A percentile compares a stretch with the other conserved stretches of the same genome.
phyloP scores from a whole-genome alignment of 2,113 vertebrate genomes.

The Corythornis vintsioides region DNA sequence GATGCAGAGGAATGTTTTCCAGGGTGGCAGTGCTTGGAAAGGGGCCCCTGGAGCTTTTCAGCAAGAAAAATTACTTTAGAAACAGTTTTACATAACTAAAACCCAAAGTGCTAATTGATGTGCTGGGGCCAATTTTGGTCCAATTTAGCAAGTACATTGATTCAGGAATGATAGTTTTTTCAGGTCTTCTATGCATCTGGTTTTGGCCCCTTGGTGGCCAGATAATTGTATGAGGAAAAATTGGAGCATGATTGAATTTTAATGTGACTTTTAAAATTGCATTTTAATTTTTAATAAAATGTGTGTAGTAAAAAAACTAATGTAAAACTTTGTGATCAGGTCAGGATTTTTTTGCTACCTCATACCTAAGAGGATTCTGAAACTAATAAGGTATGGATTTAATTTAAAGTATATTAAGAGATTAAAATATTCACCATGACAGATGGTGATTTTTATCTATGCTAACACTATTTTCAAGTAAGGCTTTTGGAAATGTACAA shows the following conservation, averaged over 20 bases:
- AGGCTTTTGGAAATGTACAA: not conserved
- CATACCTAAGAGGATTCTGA: not conserved
- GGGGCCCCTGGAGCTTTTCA: not conserved
- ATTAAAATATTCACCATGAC: not conserved
- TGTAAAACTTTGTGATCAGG: slow-evolving; percentile 21
- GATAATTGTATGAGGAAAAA: slow-evolving; percentile 27
- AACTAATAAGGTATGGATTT: not conserved
- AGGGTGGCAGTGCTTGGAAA: not conserved
- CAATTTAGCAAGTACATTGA: slow-evolving; percentile 33
- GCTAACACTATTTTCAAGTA: not conserved
- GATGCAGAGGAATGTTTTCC: not conserved
- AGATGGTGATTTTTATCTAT: not conserved
- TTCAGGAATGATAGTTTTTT: not conserved
- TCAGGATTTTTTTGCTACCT: slow-evolving; percentile 23
- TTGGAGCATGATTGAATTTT: slow-evolving; percentile 39
- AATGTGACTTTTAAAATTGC: slow-evolving; percentile 27
- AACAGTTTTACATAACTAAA: slow-evolving; percentile 34
- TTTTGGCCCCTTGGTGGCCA: not conserved
- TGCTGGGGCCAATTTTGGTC: slow-evolving; percentile 13
- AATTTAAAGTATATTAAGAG: not conserved
- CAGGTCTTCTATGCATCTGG: not conserved
- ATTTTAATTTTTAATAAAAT: slow-evolving; percentile 63
- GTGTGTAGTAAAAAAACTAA: not conserved
- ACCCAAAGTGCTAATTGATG: slow-evolving; percentile 46
- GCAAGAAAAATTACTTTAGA: slow-evolving; percentile 37